Conservation (phyloP, 2,888 invertebrate species). For the Drosophila rellima region DNA sequence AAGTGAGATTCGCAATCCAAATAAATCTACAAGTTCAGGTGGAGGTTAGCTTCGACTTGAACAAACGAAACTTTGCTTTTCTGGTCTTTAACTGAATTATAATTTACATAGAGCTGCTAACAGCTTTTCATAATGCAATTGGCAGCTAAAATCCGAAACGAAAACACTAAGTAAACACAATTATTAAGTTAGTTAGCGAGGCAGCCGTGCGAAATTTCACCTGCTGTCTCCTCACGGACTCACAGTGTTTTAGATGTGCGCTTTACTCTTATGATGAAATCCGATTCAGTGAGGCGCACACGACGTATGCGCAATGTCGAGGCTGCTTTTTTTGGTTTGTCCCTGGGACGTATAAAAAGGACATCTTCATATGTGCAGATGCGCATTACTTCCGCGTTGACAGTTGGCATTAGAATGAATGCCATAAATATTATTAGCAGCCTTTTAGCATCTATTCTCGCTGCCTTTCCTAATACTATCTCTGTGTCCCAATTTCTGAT, state of each 20-base stretch:
- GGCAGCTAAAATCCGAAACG: slow-evolving; percentile 8
- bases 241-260: slow-evolving; percentile 50
- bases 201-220: slow-evolving; percentile 19
- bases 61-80: neutral
- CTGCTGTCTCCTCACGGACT: slow-evolving; percentile 37
- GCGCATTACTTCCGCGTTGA: slow-evolving; percentile 64
- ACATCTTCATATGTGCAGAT: slow-evolving; percentile 52
- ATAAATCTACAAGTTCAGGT: neutral
- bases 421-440: slow-evolving; percentile 77
- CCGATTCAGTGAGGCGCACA: slow-evolving; percentile 14
- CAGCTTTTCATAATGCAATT: slow-evolving; percentile 13
- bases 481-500: slow-evolving; percentile 19
- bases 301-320: slow-evolving; percentile 58
- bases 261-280: slow-evolving; percentile 73
- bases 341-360: slow-evolving; percentile 36
- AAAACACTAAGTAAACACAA: slow-evolving; percentile 27
- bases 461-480: neutral
- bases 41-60: neutral
- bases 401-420: slow-evolving; percentile 76
- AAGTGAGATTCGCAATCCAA: neutral
- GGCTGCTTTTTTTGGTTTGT: slow-evolving; percentile 48
- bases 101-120: slow-evolving; percentile 11
- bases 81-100: slow-evolving; percentile 9
- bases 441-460: slow-evolving; percentile 30
- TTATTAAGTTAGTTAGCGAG: slow-evolving; percentile 27